Base-by-base conservation (phyloP, 2,113 vertebrate species). In the Salvator merianae region DNA sequence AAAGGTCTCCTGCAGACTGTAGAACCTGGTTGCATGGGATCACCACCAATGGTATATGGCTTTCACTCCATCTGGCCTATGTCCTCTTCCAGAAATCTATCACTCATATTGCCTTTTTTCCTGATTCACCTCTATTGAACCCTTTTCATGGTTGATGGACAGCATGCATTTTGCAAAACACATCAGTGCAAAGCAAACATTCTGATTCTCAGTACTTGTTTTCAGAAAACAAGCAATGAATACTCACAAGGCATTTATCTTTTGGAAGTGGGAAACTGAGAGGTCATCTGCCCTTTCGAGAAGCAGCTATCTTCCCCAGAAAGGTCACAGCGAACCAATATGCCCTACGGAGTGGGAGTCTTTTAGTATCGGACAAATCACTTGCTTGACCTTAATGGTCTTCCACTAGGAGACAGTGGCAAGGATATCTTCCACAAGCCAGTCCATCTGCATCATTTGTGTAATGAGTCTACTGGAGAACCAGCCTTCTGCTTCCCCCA, bases 381-480 rank as follows among this genome's bases (percentile, higher is more conserved):
- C n/a, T 85, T 84, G 13, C 72, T 90, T 90, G 80, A 88, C 88
- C 82, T 89, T 88, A 89, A 73, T 71, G 88, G 13, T 82, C 76
- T 75, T 38, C 63, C 34, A 72, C 30, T 66, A 73, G 76, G 83
- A 86, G 16, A 79, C 9, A 36, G 3, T 24, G 12, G 38, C 3
- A 82, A 88, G 79, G 83, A 83, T 14, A 88, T 66, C 55, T 63
- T 77, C 77, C 73, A 59, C 62, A 66, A n/a, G 83, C n/a, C 59
- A 81, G 4, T 69, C n/a, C 85, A 81, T 84, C 34, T 65, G 7
- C 90, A 66, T 86, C 16, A 81, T 66, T 87, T 85, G 74, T 66
- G 84, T 87, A 62, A 81, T 84, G 72, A 81, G 18, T 32, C 36
- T 74, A 80, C 32, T 87, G 70, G 55, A 89, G 85, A 90, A 69